Evolutionary conservation across 2,797 vertebrate genomes (phyloP).

Genomic region (Glossophaga mutica): DNA sequence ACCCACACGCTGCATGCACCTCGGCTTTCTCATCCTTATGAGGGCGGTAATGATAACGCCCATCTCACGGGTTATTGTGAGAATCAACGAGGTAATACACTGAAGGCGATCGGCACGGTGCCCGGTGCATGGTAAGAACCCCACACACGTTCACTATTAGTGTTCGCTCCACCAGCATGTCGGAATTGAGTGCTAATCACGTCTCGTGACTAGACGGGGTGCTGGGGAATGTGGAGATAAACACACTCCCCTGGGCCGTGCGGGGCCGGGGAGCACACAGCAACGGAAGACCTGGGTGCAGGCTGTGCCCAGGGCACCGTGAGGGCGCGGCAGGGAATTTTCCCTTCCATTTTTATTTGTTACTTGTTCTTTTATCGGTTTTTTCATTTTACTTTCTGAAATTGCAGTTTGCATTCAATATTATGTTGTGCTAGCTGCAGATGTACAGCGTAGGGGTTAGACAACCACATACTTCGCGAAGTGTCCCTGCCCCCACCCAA

Average conservation of each 20-base stretch:
- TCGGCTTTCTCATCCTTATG: background rate
- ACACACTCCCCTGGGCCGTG: accelerated
- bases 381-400: background rate
- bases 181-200: background rate
- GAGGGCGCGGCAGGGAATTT: background rate
- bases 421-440: background rate
- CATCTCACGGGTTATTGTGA: background rate
- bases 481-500: background rate
- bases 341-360: background rate
- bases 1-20: accelerated
- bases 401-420: background rate
- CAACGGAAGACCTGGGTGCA: background rate
- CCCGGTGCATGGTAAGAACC: background rate
- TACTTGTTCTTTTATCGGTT: background rate
- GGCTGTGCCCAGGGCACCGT: accelerated
- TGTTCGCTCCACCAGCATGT: background rate
- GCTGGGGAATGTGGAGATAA: background rate
- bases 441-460: background rate
- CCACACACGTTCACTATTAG: background rate
- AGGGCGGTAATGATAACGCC: background rate
- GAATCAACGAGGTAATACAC: background rate
- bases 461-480: background rate
- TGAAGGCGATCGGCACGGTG: background rate
- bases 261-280: background rate
- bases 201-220: background rate